Conservation (phyloP, 2,888 invertebrate species). For the Octodonta nipae region DNA sequence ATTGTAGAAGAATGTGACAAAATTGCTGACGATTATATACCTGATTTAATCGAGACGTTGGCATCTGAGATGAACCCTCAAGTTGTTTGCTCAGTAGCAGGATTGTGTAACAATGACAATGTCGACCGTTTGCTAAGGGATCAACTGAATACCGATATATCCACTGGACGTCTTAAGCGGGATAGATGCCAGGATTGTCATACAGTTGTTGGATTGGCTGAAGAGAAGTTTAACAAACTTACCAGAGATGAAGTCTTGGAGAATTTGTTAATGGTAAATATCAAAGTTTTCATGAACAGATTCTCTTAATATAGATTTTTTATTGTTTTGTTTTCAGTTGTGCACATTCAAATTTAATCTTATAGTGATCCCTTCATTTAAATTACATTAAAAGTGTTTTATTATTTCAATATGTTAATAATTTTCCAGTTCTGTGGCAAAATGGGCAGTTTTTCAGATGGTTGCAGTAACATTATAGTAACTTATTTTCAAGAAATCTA, state of each 20-base stretch:
- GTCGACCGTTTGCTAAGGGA: conserved; percentile 44
- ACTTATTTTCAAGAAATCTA: conserved; percentile 63
- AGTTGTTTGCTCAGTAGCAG: conserved; percentile 75
- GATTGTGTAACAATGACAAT: conserved; percentile 66
- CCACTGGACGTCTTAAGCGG: conserved; percentile 3
- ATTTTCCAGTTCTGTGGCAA: conserved; percentile 51
- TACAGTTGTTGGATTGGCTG: conserved; percentile 39
- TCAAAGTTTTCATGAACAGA: no score
- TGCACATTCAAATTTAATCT: no score
- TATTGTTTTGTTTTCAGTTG: no score
- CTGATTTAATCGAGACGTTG: conserved; percentile 73
- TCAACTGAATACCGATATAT: conserved; percentile 28
- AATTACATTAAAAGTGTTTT: no score
- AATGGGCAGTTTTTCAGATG: conserved; percentile 61
- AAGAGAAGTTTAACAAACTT: conserved; percentile 42
- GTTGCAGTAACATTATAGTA: conserved; percentile 60
- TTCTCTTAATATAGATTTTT: no score
- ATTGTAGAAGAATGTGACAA: conserved; percentile 63
- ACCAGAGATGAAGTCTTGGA: conserved; percentile 46
- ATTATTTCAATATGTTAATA: no score
- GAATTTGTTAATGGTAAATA: no score
- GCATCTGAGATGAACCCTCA: conserved; percentile 86
- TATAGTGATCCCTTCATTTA: no score
- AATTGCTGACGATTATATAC: conserved; percentile 72
- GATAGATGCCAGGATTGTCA: conserved; percentile 39